Base-by-base conservation (phyloP, 1,140 invertebrate species). In the Pissodes strobi region DNA sequence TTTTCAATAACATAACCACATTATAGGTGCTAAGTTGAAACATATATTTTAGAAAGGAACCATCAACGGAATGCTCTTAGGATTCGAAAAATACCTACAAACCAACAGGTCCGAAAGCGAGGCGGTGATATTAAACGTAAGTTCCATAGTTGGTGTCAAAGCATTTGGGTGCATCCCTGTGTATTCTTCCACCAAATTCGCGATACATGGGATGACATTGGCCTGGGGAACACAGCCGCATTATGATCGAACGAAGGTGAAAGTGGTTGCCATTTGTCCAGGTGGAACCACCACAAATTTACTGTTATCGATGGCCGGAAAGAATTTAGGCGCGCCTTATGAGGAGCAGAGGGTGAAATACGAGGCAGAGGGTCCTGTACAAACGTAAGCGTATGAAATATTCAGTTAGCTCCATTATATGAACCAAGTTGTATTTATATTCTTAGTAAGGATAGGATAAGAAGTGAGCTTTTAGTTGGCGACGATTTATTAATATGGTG, bases 241-340 rank as follows among this genome's bases (percentile, higher is more conserved):
- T 19, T 70, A 71, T 41, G 53, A 72, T 5, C 51, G 64, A 25
- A 72, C 72, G 4, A 76, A 76, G 56, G 72, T 79, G 2, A 68
- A 66, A 63, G 70, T 76, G 6, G 18, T 78, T 4, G 64, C 70
- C 2, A 66, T 79, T 12, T 78, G 75, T 67, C 78, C 77, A 10
- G 76, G 76, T 17, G 45, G 68, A 2, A 77, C 76, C 3, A 58
- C 67, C 6, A 72, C 70, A 12, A 41, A 65, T 1, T 23, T 69
- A 23, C 21, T 68, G 2, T 17, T 10, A n/a, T 10, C 12, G 0
- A 56, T 69, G 22, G 17, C 37, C 1, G 38, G 46, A 2, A 39
- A 38, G 10, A 71, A 39, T 63, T 62, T 71, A 30, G 69, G 67
- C 18, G 18, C 34, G n/a, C 15, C 39, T 2, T 69, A 71, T 52